Evolutionary conservation across 2,113 vertebrate genomes (phyloP).

Genomic region (Mustela lutreola): DNA sequence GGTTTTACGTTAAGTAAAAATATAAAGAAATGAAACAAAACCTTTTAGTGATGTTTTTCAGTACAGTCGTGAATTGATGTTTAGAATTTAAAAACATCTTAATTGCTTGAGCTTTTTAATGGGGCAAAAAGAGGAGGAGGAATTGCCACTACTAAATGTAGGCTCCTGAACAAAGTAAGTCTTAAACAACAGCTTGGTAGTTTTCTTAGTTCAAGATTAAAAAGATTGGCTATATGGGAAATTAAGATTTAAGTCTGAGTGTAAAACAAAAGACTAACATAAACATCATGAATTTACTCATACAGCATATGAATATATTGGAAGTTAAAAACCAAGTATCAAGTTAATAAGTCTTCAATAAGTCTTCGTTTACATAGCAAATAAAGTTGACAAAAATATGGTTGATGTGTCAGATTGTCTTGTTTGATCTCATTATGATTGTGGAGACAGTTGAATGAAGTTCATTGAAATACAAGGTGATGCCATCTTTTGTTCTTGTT

Average conservation of each 20-base stretch:
- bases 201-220: conserved; percentile 17
- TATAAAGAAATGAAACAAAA: not conserved
- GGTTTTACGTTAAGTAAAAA: not conserved
- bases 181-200: conserved; percentile 10
- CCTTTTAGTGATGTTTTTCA: not conserved
- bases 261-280: not conserved
- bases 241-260: conserved; percentile 24
- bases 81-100: conserved; percentile 12
- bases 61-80: not conserved
- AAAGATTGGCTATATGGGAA: not conserved
- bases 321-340: conserved; percentile 1
- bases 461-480: not conserved
- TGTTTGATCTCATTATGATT: not conserved
- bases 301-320: not conserved
- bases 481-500: not conserved
- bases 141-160: not conserved
- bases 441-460: not conserved
- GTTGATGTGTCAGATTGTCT: not conserved
- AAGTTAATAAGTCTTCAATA: not conserved
- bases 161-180: not conserved
- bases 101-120: not conserved
- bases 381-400: not conserved
- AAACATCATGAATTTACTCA: not conserved
- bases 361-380: not conserved
- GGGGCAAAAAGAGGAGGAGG: not conserved